phyloP scores from a whole-genome alignment of 2,888 invertebrate species.

The Spodoptera picta region DNA sequence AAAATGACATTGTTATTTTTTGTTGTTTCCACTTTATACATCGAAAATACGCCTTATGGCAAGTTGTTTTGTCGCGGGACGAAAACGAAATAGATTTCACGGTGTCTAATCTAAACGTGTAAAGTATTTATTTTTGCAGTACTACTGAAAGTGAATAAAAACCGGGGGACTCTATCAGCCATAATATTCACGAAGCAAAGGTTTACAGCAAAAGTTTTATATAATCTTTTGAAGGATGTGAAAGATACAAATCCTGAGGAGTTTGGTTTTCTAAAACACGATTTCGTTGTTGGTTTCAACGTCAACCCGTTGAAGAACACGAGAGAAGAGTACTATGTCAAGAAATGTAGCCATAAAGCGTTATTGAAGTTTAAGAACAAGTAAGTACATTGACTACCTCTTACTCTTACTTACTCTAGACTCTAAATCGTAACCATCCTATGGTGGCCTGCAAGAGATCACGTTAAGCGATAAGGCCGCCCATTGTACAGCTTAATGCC shows the following conservation, averaged over 20 bases:
- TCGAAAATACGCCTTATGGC: no score
- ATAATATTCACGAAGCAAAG: constrained; percentile 93
- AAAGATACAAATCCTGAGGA: constrained; percentile 75
- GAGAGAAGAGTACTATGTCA: constrained; percentile 85
- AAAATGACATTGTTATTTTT: no score
- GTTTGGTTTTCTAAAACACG: constrained; percentile 89
- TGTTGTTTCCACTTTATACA: no score
- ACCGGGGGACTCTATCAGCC: constrained; percentile 88
- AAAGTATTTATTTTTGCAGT: constrained; percentile 51
- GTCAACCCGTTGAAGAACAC: constrained; percentile 88
- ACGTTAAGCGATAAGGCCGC: no score
- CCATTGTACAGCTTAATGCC: no score
- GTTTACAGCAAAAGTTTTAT: constrained; percentile 93
- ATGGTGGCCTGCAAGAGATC: no score
- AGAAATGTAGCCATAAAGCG: constrained; percentile 87
- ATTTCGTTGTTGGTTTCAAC: constrained; percentile 92
- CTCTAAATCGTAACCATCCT: no score
- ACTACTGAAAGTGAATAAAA: constrained; percentile 67
- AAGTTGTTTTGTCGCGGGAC: no score
- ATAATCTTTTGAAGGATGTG: constrained; percentile 89
- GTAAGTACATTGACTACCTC: constrained; percentile 65
- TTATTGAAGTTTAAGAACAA: constrained; percentile 82
- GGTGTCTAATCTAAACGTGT: no score
- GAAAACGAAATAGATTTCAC: no score
- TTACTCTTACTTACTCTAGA: neutral